These are phyloP conservation scores for Pteria penguin DNA, from an alignment of 2,888 invertebrate genomes.

Conservation along the genomic window DNA sequence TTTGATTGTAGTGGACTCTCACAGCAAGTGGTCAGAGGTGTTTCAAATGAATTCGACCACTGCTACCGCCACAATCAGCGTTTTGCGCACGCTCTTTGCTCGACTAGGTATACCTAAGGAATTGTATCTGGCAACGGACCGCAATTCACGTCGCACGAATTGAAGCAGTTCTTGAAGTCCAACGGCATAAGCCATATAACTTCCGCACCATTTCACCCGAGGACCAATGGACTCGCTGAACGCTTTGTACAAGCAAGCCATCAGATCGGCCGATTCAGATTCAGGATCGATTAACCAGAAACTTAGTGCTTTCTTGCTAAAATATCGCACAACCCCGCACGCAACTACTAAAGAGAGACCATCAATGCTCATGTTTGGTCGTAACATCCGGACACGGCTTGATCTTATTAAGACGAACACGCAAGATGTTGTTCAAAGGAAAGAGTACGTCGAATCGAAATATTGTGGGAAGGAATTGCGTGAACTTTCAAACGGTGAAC, in stretches of 20 bases:
- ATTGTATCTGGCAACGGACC: too few relatives aligned
- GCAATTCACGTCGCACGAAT: slow-evolving; percentile 44
- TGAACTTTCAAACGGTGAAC: slow-evolving; percentile 1
- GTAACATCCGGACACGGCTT: slow-evolving; percentile 28
- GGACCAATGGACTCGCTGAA: too few relatives aligned
- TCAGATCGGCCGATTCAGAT: too few relatives aligned
- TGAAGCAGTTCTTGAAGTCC: slow-evolving; percentile 21
- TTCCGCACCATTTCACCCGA: too few relatives aligned
- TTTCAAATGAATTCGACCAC: too few relatives aligned
- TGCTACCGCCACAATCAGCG: slow-evolving; percentile 35
- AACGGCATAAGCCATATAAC: slow-evolving; percentile 51
- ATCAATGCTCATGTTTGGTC: too few relatives aligned
- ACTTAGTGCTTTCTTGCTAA: too few relatives aligned
- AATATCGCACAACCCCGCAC: too few relatives aligned
- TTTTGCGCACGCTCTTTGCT: slow-evolving; percentile 42
- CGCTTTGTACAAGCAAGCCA: too few relatives aligned
- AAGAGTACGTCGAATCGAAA: neutral
- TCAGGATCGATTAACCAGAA: too few relatives aligned
- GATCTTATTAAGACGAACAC: slow-evolving; percentile 15
- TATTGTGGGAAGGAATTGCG: neutral
- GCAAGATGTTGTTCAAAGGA: neutral
- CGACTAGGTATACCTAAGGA: slow-evolving; percentile 43
- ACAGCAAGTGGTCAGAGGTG: too few relatives aligned
- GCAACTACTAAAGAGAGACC: too few relatives aligned
- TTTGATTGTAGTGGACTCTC: slow-evolving; percentile 78